Evolutionary conservation across 2,113 vertebrate species (phyloP), one percentile per base, ranked within the genome.

Genomic region (Dunckerocampus dactyliophorus): DNA sequence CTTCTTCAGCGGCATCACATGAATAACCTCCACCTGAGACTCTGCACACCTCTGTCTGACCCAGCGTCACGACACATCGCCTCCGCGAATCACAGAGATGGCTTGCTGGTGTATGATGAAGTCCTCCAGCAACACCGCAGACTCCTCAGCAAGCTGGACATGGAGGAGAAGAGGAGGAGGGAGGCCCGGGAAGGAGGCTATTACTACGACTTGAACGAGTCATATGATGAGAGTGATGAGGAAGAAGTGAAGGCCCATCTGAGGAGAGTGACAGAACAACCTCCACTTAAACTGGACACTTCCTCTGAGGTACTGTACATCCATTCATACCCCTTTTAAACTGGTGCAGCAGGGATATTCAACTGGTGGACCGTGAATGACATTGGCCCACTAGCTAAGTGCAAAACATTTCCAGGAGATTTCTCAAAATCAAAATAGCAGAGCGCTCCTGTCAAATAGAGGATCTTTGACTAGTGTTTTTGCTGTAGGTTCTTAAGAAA

Each of bases 241-340:
- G 97, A 99, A 73, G 97, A 98, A 74, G 94, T 99, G 69, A 91
- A 93, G 72, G 92, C 94, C 42, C 95, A 99, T 87, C 91, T 99
- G 60, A 92, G 92, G 50, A 93, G 93, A 1, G 96, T 99, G 49
- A 91, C 93, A 0, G 91, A 97, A 63, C 97, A 98, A 83, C 94
- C 95, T 0, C 92, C 96, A 0, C 92, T 99, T 74, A 98, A 98
- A 79, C 89, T 98, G 85, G 94, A 98, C 68, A 90, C 93, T 0
- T 97, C 92, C 62, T 94, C 93, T 0, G 94, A 99, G 94, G 97
- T 98, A n/a, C n/a, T n/a, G n/a, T n/a, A 88, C 51, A 34, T 21
- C 11, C 11, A 13, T 45, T 17, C 39, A 17, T 42, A 17, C 3
- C 54, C 22, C 31, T 39, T 19, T 39, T 39, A 3, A 1, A 14